Base-by-base conservation (phyloP, 2,113 vertebrate species). In the Brachyhypopomus occidentalis region DNA sequence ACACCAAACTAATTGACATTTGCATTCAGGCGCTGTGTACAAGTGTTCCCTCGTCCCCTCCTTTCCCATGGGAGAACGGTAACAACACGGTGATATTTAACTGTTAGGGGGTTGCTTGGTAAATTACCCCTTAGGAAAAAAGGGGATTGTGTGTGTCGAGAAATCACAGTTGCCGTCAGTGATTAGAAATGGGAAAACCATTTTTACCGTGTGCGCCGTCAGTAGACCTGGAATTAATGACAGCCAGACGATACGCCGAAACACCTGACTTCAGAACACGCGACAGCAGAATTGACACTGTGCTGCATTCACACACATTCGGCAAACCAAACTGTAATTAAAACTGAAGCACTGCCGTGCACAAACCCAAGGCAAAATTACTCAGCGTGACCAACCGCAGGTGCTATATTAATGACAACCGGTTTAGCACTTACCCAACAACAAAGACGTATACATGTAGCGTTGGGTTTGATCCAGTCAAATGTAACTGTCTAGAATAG, bases 1-100 rank as follows among this genome's bases (percentile, higher is more conserved):
- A 45, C 82, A 56, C 20, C 82, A 74, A 83, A 79, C 41, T 55
- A 75, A 41, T n/a, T 74, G 38, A 67, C 69, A 84, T 84, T 77
- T 80, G 60, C 59, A 80, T 77, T 84, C 82, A 63, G 72, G 25
- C 63, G 17, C 52, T 75, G 83, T 52, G 12, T 27, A 27, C 48
- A 17, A 48, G 67, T 63, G 64, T 76, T 69, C 52, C 56, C 75
- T 34, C 16, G 41, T 75, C n/a, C 58, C 45, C 16, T 45, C 55
- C 41, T 19, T 19, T 69, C 41, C 63, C 79, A 27, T 12, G 17
- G n/a, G 83, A 19, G 52, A 62, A 48, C 52, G 55, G 72, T 22
- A 56, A 75, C 60, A 55, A 3, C 27, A 48, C 63, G 34, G 36
- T 20, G 60, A 73, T 78, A n/a, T 67, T 78, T 74, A 72, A 77